A percentile compares a stretch with the other conserved stretches of the same genome.
These are phyloP conservation scores for Mesoclemmys tuberculata DNA, from an alignment of 2,113 vertebrate species.

Conservation along the genomic window DNA sequence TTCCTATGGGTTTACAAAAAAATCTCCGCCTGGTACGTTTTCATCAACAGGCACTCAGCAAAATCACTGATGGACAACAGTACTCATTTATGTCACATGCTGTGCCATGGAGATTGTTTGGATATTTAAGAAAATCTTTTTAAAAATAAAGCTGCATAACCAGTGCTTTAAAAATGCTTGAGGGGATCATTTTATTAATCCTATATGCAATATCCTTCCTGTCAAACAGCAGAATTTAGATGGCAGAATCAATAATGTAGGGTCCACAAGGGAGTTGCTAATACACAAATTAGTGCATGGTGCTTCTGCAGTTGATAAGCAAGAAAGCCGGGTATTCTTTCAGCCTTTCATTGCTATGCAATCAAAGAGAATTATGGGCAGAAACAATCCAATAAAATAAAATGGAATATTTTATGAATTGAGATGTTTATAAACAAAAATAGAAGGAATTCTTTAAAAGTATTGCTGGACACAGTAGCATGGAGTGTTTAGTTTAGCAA, in stretches of 20 bases:
- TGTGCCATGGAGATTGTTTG: conserved; percentile 21
- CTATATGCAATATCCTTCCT: conserved; percentile 75
- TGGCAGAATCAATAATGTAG: conserved; percentile 77
- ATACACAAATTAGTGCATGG: conserved; percentile 75
- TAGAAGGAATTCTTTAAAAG: conserved; percentile 22
- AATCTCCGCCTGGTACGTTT: neutral
- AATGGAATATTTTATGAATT: conserved; percentile 54
- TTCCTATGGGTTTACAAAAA: conserved; percentile 8
- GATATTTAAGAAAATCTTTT: conserved; percentile 57
- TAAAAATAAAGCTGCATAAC: conserved; percentile 59
- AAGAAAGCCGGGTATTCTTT: conserved; percentile 55
- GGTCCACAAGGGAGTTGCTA: conserved; percentile 65
- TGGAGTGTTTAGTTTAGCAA: conserved; percentile 43
- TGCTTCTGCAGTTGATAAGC: conserved; percentile 60
- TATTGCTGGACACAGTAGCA: neutral
- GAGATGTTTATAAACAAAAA: conserved; percentile 18
- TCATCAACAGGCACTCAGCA: neutral
- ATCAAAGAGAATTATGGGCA: conserved; percentile 63
- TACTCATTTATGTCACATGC: conserved; percentile 41
- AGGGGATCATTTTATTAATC: conserved; percentile 78
- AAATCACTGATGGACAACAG: neutral
- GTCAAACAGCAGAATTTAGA: conserved; percentile 73
- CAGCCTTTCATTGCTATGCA: conserved; percentile 60
- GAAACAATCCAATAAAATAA: conserved; percentile 56
- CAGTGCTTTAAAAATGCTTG: conserved; percentile 48